Base-by-base conservation (phyloP, 2,113 vertebrate genomes). In the Felis chaus region DNA sequence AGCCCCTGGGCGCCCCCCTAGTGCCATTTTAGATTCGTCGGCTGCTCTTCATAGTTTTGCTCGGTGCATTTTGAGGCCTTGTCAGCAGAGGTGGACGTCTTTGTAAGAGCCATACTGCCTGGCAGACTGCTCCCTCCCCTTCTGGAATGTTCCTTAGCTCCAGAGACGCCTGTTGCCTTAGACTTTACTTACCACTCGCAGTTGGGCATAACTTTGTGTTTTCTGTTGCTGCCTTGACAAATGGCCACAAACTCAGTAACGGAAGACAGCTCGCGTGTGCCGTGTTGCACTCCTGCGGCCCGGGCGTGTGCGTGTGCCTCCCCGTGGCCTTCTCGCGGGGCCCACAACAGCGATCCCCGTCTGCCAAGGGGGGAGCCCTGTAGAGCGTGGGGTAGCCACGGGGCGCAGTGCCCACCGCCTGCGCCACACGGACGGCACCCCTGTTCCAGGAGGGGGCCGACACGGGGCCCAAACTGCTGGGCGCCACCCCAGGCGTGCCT, bases 351-450 rank as follows among this genome's bases (percentile, higher is more conserved):
- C 57, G 7, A 4, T 57, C 55, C 8, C 55, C 18, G 55, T 39
- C 23, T 5, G 79, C 33, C 3, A 3, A 33, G 79, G 57, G 21
- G 21, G 50, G 50, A 23, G 3, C 15, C 78, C 19, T n/a, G 7
- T 19, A 3, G 16, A 33, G n/a, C 12, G 33, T 21, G 6, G 25
- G 1, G 13, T 41, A 27, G 6, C 3, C 55, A 4, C 6, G 7
- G 79, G 79, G 7, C 4, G 53, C 21, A 50, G 25, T 25, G 13
- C 11, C 41, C 13, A 1, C 18, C 2, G 3, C 79, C 21, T 7
- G 23, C 4, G 14, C 80, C 80, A 3, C 4, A 57, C n/a, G 14
- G 79, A 15, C 4, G 4, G 23, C 23, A 3, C 78, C 27, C 16
- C 19, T 31, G 8, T 45, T 19, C 31, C 11, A 11, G 48, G 78